Evolutionary conservation across 2,888 invertebrate species (phyloP).

Genomic region (Drymonia ruficornis): DNA sequence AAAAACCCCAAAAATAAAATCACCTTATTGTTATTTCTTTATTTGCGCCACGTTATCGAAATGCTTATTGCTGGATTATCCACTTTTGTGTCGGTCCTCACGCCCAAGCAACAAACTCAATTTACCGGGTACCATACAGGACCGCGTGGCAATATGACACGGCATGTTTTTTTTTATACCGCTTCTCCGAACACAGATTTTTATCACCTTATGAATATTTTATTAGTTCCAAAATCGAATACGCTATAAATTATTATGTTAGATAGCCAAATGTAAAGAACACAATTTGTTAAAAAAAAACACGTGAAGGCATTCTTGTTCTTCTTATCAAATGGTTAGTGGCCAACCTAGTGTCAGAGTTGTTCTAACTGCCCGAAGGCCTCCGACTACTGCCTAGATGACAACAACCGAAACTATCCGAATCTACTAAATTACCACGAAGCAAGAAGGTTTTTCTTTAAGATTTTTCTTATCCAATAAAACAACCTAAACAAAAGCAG

Average conservation of each 20-base stretch:
- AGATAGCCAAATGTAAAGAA: conserved; percentile 33
- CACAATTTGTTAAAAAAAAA: conserved; percentile 30
- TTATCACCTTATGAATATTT: conserved; percentile 65
- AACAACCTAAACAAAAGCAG: conserved; percentile 15
- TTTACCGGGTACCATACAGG: conserved; percentile 43
- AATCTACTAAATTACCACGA: too few species aligned
- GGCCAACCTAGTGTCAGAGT: too few species aligned
- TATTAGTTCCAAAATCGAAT: conserved; percentile 49
- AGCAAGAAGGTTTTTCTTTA: not conserved
- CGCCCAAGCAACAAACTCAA: conserved; percentile 28
- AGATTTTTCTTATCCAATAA: not conserved
- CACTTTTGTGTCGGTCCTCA: conserved; percentile 14
- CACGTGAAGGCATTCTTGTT: conserved; percentile 13
- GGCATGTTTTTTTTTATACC: conserved; percentile 40
- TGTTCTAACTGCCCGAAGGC: too few species aligned
- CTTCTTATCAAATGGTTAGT: too few species aligned
- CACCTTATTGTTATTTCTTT: not conserved
- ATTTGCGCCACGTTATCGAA: not conserved
- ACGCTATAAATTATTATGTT: conserved; percentile 48
- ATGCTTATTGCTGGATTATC: not conserved
- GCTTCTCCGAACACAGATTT: conserved; percentile 57
- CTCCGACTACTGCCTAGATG: too few species aligned
- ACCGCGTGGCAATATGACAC: conserved; percentile 45
- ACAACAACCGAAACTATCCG: too few species aligned
- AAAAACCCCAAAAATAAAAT: not conserved